A percentile compares a stretch with the other conserved stretches of the same genome.
Evolutionary conservation across 2,797 vertebrate genomes (phyloP).

Genomic region (Microtus obscurus): DNA sequence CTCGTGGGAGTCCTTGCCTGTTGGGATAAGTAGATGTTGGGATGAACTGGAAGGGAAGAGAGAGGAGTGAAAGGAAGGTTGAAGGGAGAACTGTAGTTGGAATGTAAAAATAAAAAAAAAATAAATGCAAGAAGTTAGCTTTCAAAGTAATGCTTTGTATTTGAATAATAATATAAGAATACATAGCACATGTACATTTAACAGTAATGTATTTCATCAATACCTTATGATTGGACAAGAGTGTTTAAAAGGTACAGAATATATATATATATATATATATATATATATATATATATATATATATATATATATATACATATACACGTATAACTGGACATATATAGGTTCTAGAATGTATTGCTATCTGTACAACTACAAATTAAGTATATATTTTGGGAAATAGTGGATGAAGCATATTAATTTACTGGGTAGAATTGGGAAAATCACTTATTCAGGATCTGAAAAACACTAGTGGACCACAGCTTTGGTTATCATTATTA

Average conservation of each 20-base stretch:
- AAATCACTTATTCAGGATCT: not conserved
- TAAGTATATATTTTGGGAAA: not conserved
- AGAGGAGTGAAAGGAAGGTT: too few relatives aligned
- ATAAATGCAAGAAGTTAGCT: not conserved
- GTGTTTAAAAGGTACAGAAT: not conserved
- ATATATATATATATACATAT: too few relatives aligned
- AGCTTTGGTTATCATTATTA: not conserved
- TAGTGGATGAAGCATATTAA: not conserved
- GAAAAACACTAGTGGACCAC: not conserved
- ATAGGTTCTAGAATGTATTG: not conserved
- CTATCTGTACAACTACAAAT: not conserved
- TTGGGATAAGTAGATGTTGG: too few relatives aligned
- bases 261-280: not conserved
- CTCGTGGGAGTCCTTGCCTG: too few relatives aligned
- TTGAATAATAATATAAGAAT: not conserved
- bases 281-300: not conserved
- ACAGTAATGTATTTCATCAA: not conserved
- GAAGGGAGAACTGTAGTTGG: too few relatives aligned
- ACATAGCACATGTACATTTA: not conserved
- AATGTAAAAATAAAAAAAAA: too few relatives aligned
- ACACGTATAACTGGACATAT: not conserved
- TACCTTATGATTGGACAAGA: not conserved
- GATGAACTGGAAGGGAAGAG: too few relatives aligned
- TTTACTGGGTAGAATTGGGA: not conserved
- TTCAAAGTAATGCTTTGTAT: not conserved